Evolutionary conservation across 2,113 vertebrate genomes (phyloP), one percentile per base, ranked within the genome.

Genomic region (Rhombomys opimus): DNA sequence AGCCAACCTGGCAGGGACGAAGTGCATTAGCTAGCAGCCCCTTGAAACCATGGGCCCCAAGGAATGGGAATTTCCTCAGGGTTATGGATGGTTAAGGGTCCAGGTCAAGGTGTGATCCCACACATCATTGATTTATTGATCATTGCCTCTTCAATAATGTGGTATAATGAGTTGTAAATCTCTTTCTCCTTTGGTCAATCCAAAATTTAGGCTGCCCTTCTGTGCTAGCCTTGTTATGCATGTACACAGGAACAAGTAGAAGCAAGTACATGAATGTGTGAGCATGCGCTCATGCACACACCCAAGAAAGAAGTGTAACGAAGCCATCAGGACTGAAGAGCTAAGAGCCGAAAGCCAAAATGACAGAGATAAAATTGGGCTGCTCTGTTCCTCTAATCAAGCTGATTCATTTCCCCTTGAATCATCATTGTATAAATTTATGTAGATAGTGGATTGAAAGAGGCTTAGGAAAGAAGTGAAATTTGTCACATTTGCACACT

Each of bases 301-400:
- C 46, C 54, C 11, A 67, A 25, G 18, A 68, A 68, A 35, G 41
- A 3, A 3, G 30, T 7, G 0, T 50, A 68, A 67, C 22, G 5
- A 86, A 23, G 5, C 30, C 27, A 23, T 52, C 63, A 8, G 30
- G 46, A 67, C 27, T 86, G 38, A 86, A 86, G 9, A 50, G 1
- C 41, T 52, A 41, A 15, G 0, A 73, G 85, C 27, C 46, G 54
- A 76, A 93, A 57, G 57, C 41, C 75, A 46, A 72, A 88, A 23
- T 54, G 25, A 17, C 85, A 85, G 35, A 89, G 59, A 35, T 11
- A 67, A 41, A 80, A 92, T 96, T 93, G 30, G 46, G 22, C 30
- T 59, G 32, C 30, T 81, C 76, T 85, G 15, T 93, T 88, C 38
- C 70, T 81, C 87, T 75, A 90, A 95, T 92, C 77, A 97, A 90